phyloP scores from a whole-genome alignment of 1,140 invertebrate species.

The Drosophila athabasca region DNA sequence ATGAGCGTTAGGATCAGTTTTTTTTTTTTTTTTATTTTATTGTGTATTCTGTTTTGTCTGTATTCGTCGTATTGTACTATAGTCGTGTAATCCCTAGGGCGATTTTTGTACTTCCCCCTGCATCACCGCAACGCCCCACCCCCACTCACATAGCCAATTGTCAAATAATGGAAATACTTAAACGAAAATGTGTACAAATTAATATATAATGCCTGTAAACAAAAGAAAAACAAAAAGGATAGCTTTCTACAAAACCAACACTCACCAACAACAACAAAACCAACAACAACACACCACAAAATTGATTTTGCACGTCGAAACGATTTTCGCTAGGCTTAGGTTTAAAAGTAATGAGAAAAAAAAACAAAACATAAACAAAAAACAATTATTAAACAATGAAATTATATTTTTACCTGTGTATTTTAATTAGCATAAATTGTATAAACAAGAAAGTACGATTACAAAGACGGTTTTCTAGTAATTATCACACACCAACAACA shows the following conservation, averaged over 20 bases:
- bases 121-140: conserved; percentile 10
- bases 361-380: conserved; percentile 41
- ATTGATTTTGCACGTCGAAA: conserved; percentile 65
- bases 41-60: conserved; percentile 33
- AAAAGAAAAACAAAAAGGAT: conserved; percentile 27
- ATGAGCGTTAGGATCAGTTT: conserved; percentile 63
- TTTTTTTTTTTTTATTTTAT: conserved; percentile 22
- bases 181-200: conserved; percentile 79
- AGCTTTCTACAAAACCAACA: conserved; percentile 59
- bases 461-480: conserved; percentile 79
- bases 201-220: conserved; percentile 63
- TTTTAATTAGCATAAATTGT: conserved; percentile 80
- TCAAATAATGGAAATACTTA: conserved; percentile 75
- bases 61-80: conserved; percentile 48
- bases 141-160: conserved; percentile 77
- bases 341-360: conserved; percentile 27
- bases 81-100: conserved; percentile 31
- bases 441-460: conserved; percentile 70
- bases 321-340: conserved; percentile 73
- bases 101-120: conserved; percentile 61
- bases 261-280: conserved; percentile 51
- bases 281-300: conserved; percentile 36
- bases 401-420: conserved; percentile 81
- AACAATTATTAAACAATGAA: conserved; percentile 76
- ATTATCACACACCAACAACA: conserved; percentile 47